phyloP scores from a whole-genome alignment of 2,113 vertebrate genomes.

The Hassar affinis region DNA sequence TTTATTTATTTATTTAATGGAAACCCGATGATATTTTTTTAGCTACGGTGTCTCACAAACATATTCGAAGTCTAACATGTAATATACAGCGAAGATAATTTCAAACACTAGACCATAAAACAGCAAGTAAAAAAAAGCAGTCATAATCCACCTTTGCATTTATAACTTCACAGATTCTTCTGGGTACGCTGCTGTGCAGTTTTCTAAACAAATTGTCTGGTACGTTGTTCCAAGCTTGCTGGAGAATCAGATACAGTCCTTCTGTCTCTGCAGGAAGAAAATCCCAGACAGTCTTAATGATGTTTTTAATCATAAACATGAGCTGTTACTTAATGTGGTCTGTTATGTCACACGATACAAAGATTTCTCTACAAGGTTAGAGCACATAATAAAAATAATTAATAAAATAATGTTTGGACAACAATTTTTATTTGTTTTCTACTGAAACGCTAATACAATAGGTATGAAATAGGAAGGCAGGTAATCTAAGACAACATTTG shows the following conservation, averaged over 20 bases:
- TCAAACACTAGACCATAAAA: background rate
- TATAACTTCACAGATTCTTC: background rate
- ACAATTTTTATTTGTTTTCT: background rate
- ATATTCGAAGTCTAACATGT: no score
- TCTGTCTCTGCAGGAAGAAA: slow-evolving; percentile 13
- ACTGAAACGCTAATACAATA: background rate
- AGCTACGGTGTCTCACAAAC: background rate
- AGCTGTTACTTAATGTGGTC: background rate
- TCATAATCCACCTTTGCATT: background rate
- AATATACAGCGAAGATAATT: background rate
- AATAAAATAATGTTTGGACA: background rate
- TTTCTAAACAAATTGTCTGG: background rate
- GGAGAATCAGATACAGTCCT: background rate
- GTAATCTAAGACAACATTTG: background rate
- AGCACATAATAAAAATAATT: background rate
- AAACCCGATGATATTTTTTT: background rate
- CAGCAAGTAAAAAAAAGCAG: background rate
- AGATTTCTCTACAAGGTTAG: background rate
- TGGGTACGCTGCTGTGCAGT: background rate
- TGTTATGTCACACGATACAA: background rate
- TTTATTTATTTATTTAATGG: no score
- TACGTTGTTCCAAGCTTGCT: background rate
- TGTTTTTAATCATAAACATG: slow-evolving; percentile 2
- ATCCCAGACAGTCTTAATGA: background rate
- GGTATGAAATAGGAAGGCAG: background rate